Conservation (phyloP, 1,140 invertebrate genomes). For the Zaprionus lachaisei region DNA sequence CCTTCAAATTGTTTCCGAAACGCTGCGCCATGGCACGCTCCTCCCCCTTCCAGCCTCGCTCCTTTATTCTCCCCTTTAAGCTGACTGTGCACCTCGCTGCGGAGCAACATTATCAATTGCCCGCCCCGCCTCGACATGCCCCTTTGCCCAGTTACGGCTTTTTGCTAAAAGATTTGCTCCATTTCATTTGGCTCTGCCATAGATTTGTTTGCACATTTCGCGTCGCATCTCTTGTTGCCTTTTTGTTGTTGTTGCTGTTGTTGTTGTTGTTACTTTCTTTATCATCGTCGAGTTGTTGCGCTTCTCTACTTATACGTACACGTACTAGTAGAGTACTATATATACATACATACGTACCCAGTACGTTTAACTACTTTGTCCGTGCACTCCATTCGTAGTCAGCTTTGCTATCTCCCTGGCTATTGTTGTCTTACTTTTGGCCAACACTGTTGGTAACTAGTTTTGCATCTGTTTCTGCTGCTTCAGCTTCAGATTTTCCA, state of each 20-base stretch:
- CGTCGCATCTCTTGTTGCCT: constrained; percentile 34
- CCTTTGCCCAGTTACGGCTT: constrained; percentile 27
- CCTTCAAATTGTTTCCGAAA: constrained; percentile 83
- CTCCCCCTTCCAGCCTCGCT: neutral
- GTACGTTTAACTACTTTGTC: constrained; percentile 5
- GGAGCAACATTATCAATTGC: constrained; percentile 66
- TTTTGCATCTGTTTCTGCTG: constrained; percentile 50
- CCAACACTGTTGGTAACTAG: constrained; percentile 22
- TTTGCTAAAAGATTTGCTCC: constrained; percentile 61
- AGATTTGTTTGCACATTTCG: constrained; percentile 52
- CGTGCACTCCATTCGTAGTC: neutral
- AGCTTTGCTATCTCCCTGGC: constrained; percentile 19
- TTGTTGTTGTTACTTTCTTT: constrained; percentile 19
- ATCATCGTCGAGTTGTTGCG: constrained; percentile 4
- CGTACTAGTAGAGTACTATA: neutral
- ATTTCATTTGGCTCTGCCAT: constrained; percentile 55
- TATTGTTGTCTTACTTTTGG: constrained; percentile 26
- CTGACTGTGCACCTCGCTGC: constrained; percentile 43
- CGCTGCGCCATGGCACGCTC: constrained; percentile 52
- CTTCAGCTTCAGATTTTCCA: constrained; percentile 27
- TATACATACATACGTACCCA: neutral
- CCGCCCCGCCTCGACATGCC: constrained; percentile 17
- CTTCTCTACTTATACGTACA: constrained; percentile 5
- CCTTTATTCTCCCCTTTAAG: neutral
- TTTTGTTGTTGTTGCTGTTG: constrained; percentile 22